These are phyloP conservation scores for Rhogogaster chlorosoma DNA, from an alignment of 2,888 invertebrate species.

Conservation along the genomic window DNA sequence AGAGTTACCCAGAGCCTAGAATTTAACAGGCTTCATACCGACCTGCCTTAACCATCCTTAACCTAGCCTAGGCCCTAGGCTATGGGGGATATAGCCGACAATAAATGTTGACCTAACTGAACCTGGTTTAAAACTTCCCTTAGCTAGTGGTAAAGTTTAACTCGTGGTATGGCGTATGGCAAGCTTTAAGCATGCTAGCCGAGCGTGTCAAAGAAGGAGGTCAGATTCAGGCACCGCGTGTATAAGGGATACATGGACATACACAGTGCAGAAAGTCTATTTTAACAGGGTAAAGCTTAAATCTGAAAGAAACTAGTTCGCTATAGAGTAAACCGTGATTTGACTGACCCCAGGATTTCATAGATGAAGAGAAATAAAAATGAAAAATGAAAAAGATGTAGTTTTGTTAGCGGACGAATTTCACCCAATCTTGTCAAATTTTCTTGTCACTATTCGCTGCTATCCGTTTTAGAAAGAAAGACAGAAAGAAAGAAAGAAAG, in stretches of 20 bases:
- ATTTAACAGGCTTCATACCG: not conserved
- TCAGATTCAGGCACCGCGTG: not conserved
- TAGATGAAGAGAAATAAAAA: not conserved
- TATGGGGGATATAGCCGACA: not conserved
- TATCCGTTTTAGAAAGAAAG: not conserved
- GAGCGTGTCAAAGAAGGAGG: slow-evolving; percentile 26
- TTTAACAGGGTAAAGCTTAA: not conserved
- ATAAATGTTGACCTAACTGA: slow-evolving; percentile 32
- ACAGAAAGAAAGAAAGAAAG: not conserved
- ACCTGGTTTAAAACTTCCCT: slow-evolving; percentile 20
- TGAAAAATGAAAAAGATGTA: too few relatives aligned
- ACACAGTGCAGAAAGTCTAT: not conserved
- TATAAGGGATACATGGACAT: not conserved
- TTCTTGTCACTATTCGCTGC: not conserved
- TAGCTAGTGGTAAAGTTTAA: not conserved
- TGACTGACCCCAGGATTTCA: not conserved
- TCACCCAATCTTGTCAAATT: not conserved
- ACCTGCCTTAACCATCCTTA: slow-evolving; percentile 22
- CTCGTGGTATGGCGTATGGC: not conserved
- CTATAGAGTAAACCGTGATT: not conserved
- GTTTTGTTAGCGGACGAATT: not conserved
- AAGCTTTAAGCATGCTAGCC: not conserved
- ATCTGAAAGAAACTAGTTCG: not conserved
- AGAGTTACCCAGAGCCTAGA: not conserved
- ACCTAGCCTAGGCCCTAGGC: slow-evolving; percentile 2